Evolutionary conservation across 2,888 invertebrate species (phyloP), one percentile per base, ranked within the genome.

Genomic region (Azorinus chamasolen): DNA sequence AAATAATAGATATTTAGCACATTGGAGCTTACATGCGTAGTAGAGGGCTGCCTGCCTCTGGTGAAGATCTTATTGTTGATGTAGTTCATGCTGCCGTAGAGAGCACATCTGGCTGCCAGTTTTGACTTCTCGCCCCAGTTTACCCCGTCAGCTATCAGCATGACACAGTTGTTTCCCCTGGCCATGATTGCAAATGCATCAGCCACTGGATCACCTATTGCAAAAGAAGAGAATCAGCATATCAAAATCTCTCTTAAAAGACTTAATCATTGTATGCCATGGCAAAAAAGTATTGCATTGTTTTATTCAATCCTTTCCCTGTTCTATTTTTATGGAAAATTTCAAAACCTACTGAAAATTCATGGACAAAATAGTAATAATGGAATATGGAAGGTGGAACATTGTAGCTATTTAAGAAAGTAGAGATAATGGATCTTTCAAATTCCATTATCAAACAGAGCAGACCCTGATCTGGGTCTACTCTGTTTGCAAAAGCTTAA

Each of bases 41-140:
- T 90, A 93, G 90, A 80, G 22, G 91, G 88, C 18, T 85, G 85
- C 58, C 91, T 83, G 18, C 86, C 85, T 14, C 88, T 85, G 24
- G 87, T 87, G 83, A 92, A 93, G 27, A 93, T 84, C 63, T 87
- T 83, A 45, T 89, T 79, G 83, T 97, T 96, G 85, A 97, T 94
- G 92, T 97, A 96, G 87, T 96, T 96, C 84, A 97, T 94, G 87
- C 96, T 96, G 27, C 97, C 97, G 88, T 97, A 96, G 18, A 97
- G 95, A 0, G 97, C 97, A 69, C 97, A 96, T 83, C 96, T 95
- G n/a, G 97, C 96, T 18, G 97, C 97, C 83, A 96, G 93, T 70
- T 96, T 95, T 24, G 97, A 96, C 88, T 96, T 96, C 91, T 96
- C 96, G 93, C 97, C 97, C 97, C 97, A 97, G 93, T 97, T 97